Evolutionary conservation across 2,797 vertebrate genomes (phyloP).

Genomic region (Miichthys miiuy): DNA sequence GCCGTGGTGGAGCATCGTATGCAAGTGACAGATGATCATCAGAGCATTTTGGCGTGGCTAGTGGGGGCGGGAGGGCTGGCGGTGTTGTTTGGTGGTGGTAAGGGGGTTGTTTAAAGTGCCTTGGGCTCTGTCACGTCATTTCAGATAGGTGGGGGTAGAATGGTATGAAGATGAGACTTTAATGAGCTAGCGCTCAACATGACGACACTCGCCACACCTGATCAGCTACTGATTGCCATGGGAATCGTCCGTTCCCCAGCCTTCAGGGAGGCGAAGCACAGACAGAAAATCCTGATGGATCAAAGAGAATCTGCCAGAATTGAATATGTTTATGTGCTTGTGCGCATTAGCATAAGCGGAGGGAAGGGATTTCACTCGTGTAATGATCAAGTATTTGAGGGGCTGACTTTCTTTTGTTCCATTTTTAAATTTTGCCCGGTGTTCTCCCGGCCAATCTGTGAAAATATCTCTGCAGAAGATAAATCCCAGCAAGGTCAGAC

Average conservation of each 20-base stretch:
- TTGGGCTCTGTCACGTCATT: conserved; percentile 59
- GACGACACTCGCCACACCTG: conserved; percentile 60
- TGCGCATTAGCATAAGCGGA: conserved; percentile 54
- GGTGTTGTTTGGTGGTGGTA: neutral
- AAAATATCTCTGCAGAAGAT: conserved; percentile 49
- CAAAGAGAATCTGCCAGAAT: conserved; percentile 62
- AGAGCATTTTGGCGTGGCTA: conserved; percentile 60
- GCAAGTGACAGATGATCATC: conserved; percentile 57
- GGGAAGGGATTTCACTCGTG: conserved; percentile 12
- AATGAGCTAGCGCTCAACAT: conserved; percentile 70
- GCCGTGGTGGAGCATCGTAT: conserved; percentile 27
- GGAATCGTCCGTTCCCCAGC: conserved; percentile 44
- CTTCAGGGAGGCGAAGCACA: conserved; percentile 29
- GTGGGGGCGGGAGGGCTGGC: neutral
- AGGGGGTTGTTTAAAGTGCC: conserved; percentile 46
- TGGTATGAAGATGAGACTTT: conserved; percentile 70
- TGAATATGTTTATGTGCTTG: conserved; percentile 59
- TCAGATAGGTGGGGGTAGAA: conserved; percentile 53
- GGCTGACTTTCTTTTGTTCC: conserved; percentile 38
- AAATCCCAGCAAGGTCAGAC: conserved; percentile 69
- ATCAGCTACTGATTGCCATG: conserved; percentile 67
- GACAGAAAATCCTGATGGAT: conserved; percentile 57
- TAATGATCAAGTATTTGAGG: conserved; percentile 36
- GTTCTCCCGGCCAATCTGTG: conserved; percentile 38
- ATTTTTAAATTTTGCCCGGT: conserved; percentile 16